Conservation (phyloP, 2,888 invertebrate species). For the Adela reaumurella region DNA sequence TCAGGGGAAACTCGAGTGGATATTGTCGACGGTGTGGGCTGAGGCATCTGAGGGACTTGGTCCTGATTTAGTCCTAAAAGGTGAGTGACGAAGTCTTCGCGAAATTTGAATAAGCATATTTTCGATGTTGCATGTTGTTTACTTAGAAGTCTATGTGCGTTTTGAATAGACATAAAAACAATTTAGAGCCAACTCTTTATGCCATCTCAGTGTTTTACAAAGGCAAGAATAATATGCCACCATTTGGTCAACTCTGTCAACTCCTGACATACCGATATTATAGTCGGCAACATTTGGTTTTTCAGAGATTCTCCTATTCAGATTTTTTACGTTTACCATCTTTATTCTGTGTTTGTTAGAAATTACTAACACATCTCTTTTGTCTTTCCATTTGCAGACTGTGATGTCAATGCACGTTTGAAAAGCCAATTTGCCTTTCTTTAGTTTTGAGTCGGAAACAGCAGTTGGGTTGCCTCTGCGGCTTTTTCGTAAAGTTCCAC, state of each 20-base stretch:
- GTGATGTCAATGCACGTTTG: neutral
- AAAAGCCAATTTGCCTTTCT: neutral
- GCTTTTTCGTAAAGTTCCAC: slow-evolving; percentile 13
- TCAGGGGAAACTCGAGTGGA: too few relatives aligned
- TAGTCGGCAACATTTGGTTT: slow-evolving; percentile 2
- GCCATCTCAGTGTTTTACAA: too few relatives aligned
- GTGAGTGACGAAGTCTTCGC: too few relatives aligned
- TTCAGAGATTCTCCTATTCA: neutral
- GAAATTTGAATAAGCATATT: too few relatives aligned
- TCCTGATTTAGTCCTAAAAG: too few relatives aligned
- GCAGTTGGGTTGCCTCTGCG: neutral
- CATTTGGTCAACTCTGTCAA: slow-evolving; percentile 1
- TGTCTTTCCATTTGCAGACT: slow-evolving; percentile 11
- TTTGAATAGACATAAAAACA: too few relatives aligned
- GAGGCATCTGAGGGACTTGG: too few relatives aligned
- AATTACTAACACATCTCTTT: neutral
- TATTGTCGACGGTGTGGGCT: too few relatives aligned
- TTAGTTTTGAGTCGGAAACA: slow-evolving; percentile 2
- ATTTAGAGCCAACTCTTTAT: too few relatives aligned
- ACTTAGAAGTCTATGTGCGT: too few relatives aligned
- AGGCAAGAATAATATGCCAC: slow-evolving; percentile 1
- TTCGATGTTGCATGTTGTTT: too few relatives aligned
- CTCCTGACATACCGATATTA: slow-evolving; percentile 1
- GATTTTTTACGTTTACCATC: neutral
- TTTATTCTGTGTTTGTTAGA: neutral